phyloP scores from a whole-genome alignment of 2,113 vertebrate species.

The Carollia perspicillata region DNA sequence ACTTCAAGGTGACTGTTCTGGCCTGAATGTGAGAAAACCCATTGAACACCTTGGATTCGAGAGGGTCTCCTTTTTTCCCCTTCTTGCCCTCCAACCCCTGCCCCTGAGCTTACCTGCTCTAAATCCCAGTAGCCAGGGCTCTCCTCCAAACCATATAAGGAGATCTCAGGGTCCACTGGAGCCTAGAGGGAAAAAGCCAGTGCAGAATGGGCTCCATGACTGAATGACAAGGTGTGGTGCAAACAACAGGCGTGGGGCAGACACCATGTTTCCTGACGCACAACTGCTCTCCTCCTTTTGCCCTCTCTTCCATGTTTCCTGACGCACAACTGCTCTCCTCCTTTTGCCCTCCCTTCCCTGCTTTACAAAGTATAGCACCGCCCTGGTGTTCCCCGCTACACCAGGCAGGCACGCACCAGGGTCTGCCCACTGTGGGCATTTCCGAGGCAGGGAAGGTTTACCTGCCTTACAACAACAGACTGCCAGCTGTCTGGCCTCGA shows the following conservation, averaged over 20 bases:
- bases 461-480: background rate
- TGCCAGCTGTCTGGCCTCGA: background rate
- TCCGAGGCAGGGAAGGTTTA: background rate
- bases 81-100: rapidly evolving
- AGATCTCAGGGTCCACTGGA: constrained; percentile 73
- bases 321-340: background rate
- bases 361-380: background rate
- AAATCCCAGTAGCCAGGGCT: constrained; percentile 81
- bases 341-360: background rate
- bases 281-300: background rate
- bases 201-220: background rate
- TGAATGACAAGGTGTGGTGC: rapidly evolving
- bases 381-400: too few relatives aligned
- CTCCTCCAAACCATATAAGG: constrained; percentile 72
- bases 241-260: background rate
- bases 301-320: background rate
- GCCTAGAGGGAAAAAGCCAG: background rate
- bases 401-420: background rate
- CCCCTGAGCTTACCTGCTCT: constrained; percentile 81
- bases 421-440: background rate
- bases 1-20: background rate
- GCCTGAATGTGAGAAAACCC: background rate
- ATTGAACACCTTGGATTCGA: background rate
- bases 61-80: background rate
- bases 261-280: rapidly evolving